Conservation (phyloP, 2,113 vertebrate species). For the Dasypus novemcinctus region DNA sequence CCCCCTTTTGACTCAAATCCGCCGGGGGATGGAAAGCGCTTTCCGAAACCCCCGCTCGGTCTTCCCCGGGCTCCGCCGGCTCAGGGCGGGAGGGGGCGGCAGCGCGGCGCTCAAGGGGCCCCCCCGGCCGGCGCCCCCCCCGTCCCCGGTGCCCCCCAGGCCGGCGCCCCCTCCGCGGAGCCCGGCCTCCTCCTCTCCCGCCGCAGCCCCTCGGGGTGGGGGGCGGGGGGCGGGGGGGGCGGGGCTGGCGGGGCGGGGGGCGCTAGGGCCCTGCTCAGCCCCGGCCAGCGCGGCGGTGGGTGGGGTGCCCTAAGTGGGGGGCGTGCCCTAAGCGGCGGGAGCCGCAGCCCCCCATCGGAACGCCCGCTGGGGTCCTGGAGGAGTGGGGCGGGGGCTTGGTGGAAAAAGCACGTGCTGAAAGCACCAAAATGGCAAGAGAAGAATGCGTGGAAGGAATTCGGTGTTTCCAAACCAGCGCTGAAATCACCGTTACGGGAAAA, state of each 20-base stretch:
- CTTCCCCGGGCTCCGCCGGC: background rate
- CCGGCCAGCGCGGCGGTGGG: accelerated
- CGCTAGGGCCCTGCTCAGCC: no score
- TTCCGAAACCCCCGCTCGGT: slow-evolving; percentile 52
- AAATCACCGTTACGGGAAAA: background rate
- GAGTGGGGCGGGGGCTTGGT: background rate
- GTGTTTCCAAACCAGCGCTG: slow-evolving; percentile 4
- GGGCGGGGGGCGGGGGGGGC: no score
- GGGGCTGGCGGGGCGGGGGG: no score
- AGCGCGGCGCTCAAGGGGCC: background rate
- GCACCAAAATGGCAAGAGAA: slow-evolving; percentile 51
- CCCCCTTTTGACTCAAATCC: slow-evolving; percentile 75
- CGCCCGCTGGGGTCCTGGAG: background rate
- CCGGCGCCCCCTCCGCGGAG: background rate
- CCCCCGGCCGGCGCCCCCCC: background rate
- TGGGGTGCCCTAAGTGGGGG: no score
- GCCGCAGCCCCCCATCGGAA: accelerated
- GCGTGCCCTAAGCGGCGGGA: background rate
- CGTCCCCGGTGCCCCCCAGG: background rate
- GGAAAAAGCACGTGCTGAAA: background rate
- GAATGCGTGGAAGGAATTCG: slow-evolving; percentile 47
- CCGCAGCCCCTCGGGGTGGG: no score
- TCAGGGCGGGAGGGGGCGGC: background rate
- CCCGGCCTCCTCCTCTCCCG: background rate
- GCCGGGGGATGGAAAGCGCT: slow-evolving; percentile 50